Conservation (phyloP, 2,797 vertebrate genomes). For the Melanotaenia trifasciata region DNA sequence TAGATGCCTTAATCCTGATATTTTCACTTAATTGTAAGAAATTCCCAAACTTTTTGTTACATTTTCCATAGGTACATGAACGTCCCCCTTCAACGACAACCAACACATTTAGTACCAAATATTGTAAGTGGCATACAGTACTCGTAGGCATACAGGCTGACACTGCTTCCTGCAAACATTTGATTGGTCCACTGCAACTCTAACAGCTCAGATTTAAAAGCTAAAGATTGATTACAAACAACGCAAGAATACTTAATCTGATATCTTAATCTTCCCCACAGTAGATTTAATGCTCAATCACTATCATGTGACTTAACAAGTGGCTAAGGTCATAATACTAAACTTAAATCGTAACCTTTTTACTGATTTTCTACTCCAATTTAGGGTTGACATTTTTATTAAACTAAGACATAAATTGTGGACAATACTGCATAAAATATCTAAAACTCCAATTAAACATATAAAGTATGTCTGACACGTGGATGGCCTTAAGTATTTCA, state of each 20-base stretch:
- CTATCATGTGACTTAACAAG: too few species aligned
- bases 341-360: background rate
- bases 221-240: background rate
- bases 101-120: too few species aligned
- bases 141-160: background rate
- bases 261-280: background rate
- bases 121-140: background rate
- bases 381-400: background rate
- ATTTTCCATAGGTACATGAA: background rate
- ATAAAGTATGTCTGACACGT: conserved; percentile 13
- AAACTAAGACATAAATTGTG: background rate
- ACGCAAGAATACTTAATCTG: background rate
- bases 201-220: background rate
- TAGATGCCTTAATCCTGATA: conserved; percentile 19
- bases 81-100: too few species aligned
- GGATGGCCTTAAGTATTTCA: conserved; percentile 20
- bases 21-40: background rate
- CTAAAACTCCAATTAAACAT: background rate
- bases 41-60: background rate
- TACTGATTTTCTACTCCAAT: background rate
- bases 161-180: background rate
- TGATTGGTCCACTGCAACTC: background rate
- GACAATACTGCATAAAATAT: background rate
- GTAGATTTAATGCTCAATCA: background rate
- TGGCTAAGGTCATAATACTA: too few species aligned